phyloP scores from a whole-genome alignment of 2,113 vertebrate genomes.

The Numida meleagris region DNA sequence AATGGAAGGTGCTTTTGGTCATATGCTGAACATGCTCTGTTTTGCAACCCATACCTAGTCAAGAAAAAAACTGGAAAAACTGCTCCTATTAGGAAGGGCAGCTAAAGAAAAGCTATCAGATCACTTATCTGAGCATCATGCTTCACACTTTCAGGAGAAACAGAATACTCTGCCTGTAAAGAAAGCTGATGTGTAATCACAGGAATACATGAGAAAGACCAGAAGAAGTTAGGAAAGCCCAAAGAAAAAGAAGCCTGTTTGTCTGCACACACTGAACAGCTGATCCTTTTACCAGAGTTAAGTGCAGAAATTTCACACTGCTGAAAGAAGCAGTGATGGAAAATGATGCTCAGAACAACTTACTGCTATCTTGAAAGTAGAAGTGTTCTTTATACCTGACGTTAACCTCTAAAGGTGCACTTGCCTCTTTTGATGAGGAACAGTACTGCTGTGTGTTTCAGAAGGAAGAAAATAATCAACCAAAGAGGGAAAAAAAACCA shows the following conservation, averaged over 20 bases:
- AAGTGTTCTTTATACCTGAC: not conserved
- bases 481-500: fast-evolving
- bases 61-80: not conserved
- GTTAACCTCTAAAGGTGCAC: not conserved
- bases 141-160: not conserved
- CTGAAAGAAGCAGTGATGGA: not conserved
- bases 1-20: not conserved
- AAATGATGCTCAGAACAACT: not conserved
- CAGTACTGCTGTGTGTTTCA: not conserved
- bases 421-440: not conserved
- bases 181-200: not conserved
- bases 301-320: not conserved
- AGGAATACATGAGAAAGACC: not conserved
- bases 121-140: not conserved
- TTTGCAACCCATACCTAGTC: not conserved
- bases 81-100: not conserved
- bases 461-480: not conserved
- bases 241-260: not conserved
- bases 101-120: not conserved
- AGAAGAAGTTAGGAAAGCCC: not conserved
- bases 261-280: not conserved
- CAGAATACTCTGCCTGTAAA: fast-evolving
- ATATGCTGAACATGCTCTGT: not conserved
- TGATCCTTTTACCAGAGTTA: fast-evolving
- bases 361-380: not conserved